These are phyloP conservation scores for Crocodylus rhombifer DNA, from an alignment of 2,797 vertebrate species.

Conservation along the genomic window DNA sequence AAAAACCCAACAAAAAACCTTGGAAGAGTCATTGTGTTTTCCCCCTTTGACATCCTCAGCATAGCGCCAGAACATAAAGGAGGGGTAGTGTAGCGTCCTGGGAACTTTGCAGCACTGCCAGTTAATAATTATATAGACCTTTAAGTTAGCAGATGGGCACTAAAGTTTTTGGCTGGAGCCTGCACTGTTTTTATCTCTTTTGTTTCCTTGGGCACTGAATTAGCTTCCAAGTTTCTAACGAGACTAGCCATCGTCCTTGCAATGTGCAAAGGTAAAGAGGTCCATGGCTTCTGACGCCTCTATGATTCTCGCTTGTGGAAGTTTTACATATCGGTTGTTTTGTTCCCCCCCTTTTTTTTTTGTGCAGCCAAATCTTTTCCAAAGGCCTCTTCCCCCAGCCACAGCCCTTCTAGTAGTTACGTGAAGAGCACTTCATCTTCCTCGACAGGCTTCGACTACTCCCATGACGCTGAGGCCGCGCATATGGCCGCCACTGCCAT, in stretches of 20 bases:
- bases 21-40: neutral
- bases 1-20: neutral
- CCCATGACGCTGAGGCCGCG: conserved; percentile 95
- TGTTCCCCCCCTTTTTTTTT: conserved; percentile 65
- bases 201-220: neutral
- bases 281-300: neutral
- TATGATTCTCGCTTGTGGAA: rapidly evolving
- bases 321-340: conserved; percentile 27
- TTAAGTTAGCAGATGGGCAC: neutral
- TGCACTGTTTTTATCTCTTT: neutral
- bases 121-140: conserved; percentile 25
- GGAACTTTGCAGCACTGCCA: neutral
- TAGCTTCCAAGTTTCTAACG: neutral
- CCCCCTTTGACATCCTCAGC: neutral
- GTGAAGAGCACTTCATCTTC: conserved; percentile 89
- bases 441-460: conserved; percentile 93
- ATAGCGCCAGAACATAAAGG: neutral
- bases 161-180: neutral
- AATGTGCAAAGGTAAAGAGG: neutral
- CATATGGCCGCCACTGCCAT: conserved; percentile 99
- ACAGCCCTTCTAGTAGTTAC: conserved; percentile 87
- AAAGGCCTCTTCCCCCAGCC: conserved; percentile 89
- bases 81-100: conserved; percentile 8
- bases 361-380: conserved; percentile 85
- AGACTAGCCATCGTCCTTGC: neutral